phyloP scores from a whole-genome alignment of 2,797 vertebrate species.

The Bradypus variegatus region DNA sequence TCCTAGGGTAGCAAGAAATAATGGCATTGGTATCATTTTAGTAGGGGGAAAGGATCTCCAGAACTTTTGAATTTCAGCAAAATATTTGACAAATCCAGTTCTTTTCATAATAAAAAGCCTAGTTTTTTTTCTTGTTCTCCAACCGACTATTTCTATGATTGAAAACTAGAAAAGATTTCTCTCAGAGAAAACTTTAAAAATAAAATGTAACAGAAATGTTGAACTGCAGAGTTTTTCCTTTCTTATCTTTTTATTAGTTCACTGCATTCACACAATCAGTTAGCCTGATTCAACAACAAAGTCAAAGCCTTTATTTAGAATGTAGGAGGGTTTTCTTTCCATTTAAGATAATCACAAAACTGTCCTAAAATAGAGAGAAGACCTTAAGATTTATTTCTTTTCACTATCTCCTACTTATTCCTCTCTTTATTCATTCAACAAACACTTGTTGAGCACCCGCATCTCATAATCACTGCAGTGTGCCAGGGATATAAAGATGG shows the following conservation, averaged over 20 bases:
- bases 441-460: not conserved
- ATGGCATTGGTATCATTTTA: not conserved
- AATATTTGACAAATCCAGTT: conserved; percentile 16
- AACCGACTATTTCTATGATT: not conserved
- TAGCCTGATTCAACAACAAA: not conserved
- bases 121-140: not conserved
- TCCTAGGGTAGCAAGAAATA: not conserved
- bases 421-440: not conserved
- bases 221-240: not conserved
- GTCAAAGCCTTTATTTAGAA: conserved; percentile 1
- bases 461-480: not conserved
- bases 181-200: not conserved
- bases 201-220: not conserved
- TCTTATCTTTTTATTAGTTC: not conserved
- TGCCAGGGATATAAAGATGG: not conserved
- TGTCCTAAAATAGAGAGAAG: not conserved
- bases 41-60: not conserved
- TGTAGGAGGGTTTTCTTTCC: not conserved
- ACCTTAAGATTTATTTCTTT: not conserved
- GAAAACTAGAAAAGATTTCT: conserved; percentile 19
- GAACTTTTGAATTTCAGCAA: not conserved
- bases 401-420: not conserved
- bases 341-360: not conserved
- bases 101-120: conserved; percentile 5
- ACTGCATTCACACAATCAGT: not conserved